These are phyloP conservation scores for Carassius gibelio DNA, from an alignment of 2,113 vertebrate genomes.

Conservation along the genomic window DNA sequence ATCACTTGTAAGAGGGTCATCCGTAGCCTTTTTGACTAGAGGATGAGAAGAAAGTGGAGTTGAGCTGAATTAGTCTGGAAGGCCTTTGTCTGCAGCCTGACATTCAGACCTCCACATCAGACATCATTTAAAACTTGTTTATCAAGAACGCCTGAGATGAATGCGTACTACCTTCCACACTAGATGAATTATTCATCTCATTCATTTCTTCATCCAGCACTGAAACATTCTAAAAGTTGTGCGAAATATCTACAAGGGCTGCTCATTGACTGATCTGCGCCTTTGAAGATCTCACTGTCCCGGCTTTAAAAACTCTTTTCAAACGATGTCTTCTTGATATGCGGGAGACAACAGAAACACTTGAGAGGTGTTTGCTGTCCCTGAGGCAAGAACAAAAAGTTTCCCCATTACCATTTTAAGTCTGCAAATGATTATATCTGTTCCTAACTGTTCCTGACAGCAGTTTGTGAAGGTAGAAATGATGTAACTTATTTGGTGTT, in stretches of 20 bases:
- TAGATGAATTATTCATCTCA: conserved; percentile 51
- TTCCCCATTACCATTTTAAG: conserved; percentile 67
- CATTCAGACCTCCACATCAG: conserved; percentile 41
- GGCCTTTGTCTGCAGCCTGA: conserved; percentile 1
- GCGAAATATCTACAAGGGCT: conserved; percentile 13
- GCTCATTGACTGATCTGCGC: conserved; percentile 9
- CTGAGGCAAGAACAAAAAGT: conserved; percentile 58
- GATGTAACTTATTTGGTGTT: conserved; percentile 61
- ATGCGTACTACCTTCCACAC: conserved; percentile 35
- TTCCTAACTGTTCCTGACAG: conserved; percentile 57
- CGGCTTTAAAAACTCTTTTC: conserved; percentile 60
- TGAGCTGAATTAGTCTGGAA: not conserved
- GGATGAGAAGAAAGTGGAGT: not conserved
- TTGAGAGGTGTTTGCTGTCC: conserved; percentile 57
- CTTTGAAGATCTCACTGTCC: conserved; percentile 61
- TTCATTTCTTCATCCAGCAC: conserved; percentile 19
- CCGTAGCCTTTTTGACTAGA: not conserved
- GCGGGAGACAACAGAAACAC: conserved; percentile 23
- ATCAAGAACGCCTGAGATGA: conserved; percentile 42
- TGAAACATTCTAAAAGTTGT: conserved; percentile 41
- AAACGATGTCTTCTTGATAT: conserved; percentile 62
- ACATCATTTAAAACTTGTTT: conserved; percentile 50
- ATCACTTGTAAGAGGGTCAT: conserved; percentile 1
- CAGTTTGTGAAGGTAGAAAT: conserved; percentile 61
- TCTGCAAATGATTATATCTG: conserved; percentile 58